Evolutionary conservation across 2,888 invertebrate genomes (phyloP), one percentile per base, ranked within the genome.

Genomic region (Drosophila fungiperda): DNA sequence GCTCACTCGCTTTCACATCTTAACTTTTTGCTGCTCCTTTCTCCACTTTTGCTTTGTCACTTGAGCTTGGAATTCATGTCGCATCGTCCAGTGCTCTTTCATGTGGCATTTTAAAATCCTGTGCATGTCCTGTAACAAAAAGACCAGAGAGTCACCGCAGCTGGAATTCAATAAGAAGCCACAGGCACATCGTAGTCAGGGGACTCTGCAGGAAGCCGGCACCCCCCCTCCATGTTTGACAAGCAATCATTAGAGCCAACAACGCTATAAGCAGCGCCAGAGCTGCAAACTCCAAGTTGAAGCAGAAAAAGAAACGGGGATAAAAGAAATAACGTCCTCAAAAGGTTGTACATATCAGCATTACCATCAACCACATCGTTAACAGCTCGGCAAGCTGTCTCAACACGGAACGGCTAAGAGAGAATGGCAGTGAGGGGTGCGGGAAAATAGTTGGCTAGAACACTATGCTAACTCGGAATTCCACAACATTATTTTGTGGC

Each of bases 241-340:
- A 84, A 88, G 86, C 84, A 88, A 84, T 88, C 88, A 88, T 84
- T 84, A 84, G 87, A 83, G 83, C 76, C 80, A 87, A 79, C 80
- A 87, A 66, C 65, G 67, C 57, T 35, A 60, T 64, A 61, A 72
- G 65, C 50, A 62, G 29, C 55, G 3, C 9, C 58, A 50, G 48
- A 33, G 54, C 11, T 45, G 40, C 65, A 62, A 66, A 74, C 49
- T 49, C 50, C 12, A 9, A 38, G 55, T n/a, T 50, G 17, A n/a
- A 68, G 61, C 54, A 63, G 36, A 50, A 66, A 52, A 12, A n/a
- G 33, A 15, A 53, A 29, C 68, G 33, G 26, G 15, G 26, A 55
- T 40, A 35, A 42, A 11, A 35, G 61, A 23, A 62, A 42, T 50
- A 36, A 42, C 42, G 45, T 62, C 17, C 65, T 66, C 48, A 23